These are phyloP conservation scores for Sciurus vulgaris DNA, from an alignment of 2,797 vertebrate species.

Conservation along the genomic window DNA sequence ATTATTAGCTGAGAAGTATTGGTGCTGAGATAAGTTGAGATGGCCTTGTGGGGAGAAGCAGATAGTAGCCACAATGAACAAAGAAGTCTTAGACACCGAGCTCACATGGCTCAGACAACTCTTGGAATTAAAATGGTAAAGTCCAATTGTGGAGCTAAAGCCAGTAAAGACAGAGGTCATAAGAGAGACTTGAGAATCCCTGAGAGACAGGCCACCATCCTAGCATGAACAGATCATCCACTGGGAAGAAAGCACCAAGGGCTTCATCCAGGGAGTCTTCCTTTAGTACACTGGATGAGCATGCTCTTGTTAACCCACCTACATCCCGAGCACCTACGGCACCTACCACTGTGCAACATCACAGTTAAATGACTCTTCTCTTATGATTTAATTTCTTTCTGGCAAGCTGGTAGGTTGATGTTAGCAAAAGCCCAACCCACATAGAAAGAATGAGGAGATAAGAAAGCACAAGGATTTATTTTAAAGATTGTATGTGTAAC, in stretches of 20 bases:
- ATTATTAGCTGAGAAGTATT: neutral
- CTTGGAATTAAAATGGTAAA: neutral
- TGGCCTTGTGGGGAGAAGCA: neutral
- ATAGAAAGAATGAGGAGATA: neutral
- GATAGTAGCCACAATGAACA: neutral
- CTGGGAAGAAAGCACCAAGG: neutral
- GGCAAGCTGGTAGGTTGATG: neutral
- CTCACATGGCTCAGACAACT: neutral
- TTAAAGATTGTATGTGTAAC: neutral
- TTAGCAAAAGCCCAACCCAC: neutral
- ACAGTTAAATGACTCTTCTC: neutral
- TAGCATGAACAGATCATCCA: neutral
- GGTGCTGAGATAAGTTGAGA: neutral
- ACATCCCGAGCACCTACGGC: rapidly evolving
- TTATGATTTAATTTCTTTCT: slow-evolving; percentile 1
- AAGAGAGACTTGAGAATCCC: neutral
- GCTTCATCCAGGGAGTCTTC: neutral
- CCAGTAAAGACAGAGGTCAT: neutral
- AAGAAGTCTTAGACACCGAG: neutral
- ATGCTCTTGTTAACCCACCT: neutral
- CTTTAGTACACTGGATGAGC: neutral
- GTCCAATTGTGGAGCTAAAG: neutral
- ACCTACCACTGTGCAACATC: neutral
- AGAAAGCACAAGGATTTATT: neutral
- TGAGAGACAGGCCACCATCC: neutral